These are phyloP conservation scores for Acridotheres tristis DNA, from an alignment of 2,797 vertebrate species.

Conservation along the genomic window DNA sequence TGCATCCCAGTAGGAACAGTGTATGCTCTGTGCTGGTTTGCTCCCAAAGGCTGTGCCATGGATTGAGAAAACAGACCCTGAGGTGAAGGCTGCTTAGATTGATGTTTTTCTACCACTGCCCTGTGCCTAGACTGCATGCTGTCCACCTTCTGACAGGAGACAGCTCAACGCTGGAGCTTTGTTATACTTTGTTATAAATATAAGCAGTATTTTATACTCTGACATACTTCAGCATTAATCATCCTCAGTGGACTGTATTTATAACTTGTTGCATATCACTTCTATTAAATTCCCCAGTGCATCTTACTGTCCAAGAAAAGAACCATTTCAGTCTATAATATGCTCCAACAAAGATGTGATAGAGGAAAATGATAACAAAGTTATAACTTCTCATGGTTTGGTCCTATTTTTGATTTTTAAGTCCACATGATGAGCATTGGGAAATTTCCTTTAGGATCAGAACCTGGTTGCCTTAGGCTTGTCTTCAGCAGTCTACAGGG, in stretches of 20 bases:
- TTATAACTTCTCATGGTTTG: background rate
- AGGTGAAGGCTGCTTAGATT: background rate
- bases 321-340: background rate
- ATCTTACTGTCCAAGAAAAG: background rate
- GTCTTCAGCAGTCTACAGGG: background rate
- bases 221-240: background rate
- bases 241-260: background rate
- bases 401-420: background rate
- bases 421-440: background rate
- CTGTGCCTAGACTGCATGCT: background rate
- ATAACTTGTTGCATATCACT: background rate
- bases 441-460: conserved; percentile 6
- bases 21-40: background rate
- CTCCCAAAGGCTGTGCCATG: background rate
- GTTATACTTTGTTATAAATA: background rate
- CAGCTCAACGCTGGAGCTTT: background rate
- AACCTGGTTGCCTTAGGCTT: background rate
- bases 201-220: background rate
- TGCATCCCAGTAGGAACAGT: background rate
- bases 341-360: background rate
- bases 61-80: background rate
- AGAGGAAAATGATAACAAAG: background rate
- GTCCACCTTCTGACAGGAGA: background rate
- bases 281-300: background rate
- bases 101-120: background rate